A percentile compares a stretch with the other conserved stretches of the same genome.
These are phyloP conservation scores for Lasius platythorax DNA, from an alignment of 2,888 invertebrate genomes.

Conservation along the genomic window DNA sequence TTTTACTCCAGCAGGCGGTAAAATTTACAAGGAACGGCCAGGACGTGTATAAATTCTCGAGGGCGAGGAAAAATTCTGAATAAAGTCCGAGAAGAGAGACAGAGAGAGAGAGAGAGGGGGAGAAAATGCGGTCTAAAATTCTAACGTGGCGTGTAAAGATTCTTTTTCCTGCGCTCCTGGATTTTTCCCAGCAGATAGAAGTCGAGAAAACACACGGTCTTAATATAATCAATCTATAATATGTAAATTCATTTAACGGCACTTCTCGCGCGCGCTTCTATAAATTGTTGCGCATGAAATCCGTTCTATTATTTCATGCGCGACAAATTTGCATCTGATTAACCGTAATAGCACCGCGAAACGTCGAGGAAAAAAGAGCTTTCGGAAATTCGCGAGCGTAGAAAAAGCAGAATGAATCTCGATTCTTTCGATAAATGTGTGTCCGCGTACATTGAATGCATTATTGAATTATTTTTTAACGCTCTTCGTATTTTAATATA, in stretches of 20 bases:
- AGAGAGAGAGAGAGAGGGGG: background rate
- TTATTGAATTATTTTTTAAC: background rate
- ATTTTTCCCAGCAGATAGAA: background rate
- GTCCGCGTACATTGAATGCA: background rate
- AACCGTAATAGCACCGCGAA: background rate
- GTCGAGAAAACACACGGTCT: conserved; percentile 1
- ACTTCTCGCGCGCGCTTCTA: background rate
- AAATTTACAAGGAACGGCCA: conserved; percentile 75
- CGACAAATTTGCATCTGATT: conserved; percentile 28
- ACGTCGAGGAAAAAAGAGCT: background rate
- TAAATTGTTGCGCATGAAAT: conserved; percentile 37
- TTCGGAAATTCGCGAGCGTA: background rate
- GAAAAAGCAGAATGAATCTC: background rate
- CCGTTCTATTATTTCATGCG: conserved; percentile 10
- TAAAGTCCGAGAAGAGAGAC: conserved; percentile 33
- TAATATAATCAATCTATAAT: conserved; percentile 43
- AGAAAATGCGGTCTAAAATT: conserved; percentile 46
- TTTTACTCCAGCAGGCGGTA: conserved; percentile 62
- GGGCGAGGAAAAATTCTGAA: conserved; percentile 60
- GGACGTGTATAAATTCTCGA: conserved; percentile 74
- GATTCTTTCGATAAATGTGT: background rate
- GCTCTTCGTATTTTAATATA: background rate
- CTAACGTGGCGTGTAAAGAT: conserved; percentile 43
- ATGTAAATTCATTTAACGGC: conserved; percentile 31
- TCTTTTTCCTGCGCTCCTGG: background rate